These are phyloP conservation scores for Pocillopora damicornis DNA, from an alignment of 64 coral and sea anemone genomes.

Conservation along the genomic window DNA sequence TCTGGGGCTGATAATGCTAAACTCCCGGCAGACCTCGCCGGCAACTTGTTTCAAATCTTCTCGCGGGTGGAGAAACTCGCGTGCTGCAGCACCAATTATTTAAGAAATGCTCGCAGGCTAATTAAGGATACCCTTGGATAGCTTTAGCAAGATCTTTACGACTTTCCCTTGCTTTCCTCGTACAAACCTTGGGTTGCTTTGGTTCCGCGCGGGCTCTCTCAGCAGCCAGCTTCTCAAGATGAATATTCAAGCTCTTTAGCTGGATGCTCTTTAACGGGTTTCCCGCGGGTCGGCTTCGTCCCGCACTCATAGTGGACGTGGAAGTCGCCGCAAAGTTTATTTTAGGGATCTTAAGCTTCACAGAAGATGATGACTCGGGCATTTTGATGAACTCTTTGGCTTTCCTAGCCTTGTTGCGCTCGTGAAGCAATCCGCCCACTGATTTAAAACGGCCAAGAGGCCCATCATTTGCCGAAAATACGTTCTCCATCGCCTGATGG, in stretches of 20 bases:
- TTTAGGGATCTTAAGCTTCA: constrained; percentile 86
- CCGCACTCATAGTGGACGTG: constrained; percentile 89
- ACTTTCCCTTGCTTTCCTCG: not conserved
- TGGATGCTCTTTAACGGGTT: constrained; percentile 82
- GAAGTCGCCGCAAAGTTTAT: constrained; percentile 99
- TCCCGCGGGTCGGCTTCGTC: constrained; percentile 48
- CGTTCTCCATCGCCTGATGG: constrained; percentile 91
- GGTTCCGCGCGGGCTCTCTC: constrained; percentile 54
- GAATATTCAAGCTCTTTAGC: constrained; percentile 74
- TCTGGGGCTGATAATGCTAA: too few species aligned
- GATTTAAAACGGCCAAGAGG: constrained; percentile 64
- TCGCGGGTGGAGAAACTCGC: too few species aligned
- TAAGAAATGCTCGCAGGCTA: too few species aligned
- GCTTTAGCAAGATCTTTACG: too few species aligned
- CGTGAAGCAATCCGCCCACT: constrained; percentile 52
- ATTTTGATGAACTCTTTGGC: constrained; percentile 50
- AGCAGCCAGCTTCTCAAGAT: constrained; percentile 74
- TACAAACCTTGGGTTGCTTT: constrained; percentile 73
- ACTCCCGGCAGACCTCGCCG: too few species aligned
- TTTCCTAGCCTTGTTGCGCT: constrained; percentile 57
- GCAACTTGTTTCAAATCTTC: too few species aligned
- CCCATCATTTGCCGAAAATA: constrained; percentile 74
- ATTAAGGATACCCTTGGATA: too few species aligned
- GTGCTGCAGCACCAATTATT: too few species aligned
- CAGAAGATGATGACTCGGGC: constrained; percentile 32